A percentile compares a stretch with the other conserved stretches of the same genome.
phyloP scores from a whole-genome alignment of 2,797 vertebrate genomes.

The Melanotaenia maccullochi region DNA sequence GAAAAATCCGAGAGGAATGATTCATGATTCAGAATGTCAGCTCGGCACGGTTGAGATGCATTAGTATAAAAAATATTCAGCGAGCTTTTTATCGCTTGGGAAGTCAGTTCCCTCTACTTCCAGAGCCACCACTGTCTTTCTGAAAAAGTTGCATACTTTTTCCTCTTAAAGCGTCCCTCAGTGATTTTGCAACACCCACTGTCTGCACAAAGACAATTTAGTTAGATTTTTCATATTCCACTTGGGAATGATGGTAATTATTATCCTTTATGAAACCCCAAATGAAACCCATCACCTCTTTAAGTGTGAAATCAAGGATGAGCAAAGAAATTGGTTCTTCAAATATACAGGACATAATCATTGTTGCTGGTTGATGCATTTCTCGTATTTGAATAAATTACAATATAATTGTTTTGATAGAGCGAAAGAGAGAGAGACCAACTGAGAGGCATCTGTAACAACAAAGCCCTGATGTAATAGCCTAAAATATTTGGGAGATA shows the following conservation, averaged over 20 bases:
- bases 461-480: constrained; percentile 29
- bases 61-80: constrained; percentile 24
- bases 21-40: background rate
- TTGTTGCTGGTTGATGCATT: constrained; percentile 4
- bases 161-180: constrained; percentile 22
- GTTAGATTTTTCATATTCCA: constrained; percentile 29
- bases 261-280: background rate
- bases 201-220: constrained; percentile 24
- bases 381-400: constrained; percentile 26
- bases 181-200: constrained; percentile 18
- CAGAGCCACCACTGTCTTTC: constrained; percentile 1
- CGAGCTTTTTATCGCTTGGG: constrained; percentile 16
- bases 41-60: constrained; percentile 11
- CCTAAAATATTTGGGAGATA: constrained; percentile 35
- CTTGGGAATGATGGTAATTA: constrained; percentile 13
- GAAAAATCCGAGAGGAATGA: constrained; percentile 5
- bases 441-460: constrained; percentile 15
- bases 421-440: background rate
- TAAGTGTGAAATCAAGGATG: constrained; percentile 21
- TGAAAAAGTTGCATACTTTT: constrained; percentile 2
- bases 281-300: constrained; percentile 15
- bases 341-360: constrained; percentile 17
- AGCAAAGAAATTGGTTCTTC: constrained; percentile 18
- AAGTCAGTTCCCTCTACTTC: constrained; percentile 8
- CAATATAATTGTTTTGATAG: constrained; percentile 6